These are phyloP conservation scores for Spodoptera picta DNA, from an alignment of 2,888 invertebrate species.

Conservation along the genomic window DNA sequence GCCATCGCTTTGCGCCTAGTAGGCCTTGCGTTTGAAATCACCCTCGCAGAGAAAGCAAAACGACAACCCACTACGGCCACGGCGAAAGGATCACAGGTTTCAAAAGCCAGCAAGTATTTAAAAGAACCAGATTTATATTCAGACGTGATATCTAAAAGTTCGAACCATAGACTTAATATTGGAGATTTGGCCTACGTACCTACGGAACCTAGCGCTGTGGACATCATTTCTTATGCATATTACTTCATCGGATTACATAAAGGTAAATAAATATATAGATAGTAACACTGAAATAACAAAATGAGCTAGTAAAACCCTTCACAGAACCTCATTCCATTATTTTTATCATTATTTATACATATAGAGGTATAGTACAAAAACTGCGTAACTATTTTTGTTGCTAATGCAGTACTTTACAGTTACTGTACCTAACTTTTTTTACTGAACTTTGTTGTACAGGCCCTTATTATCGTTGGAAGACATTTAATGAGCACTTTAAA, in stretches of 20 bases:
- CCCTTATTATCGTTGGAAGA: constrained; percentile 95
- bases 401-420: too few relatives aligned
- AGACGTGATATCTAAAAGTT: neutral
- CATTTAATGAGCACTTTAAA: constrained; percentile 91
- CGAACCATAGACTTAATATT: neutral
- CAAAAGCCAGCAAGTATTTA: neutral
- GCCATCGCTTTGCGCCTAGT: constrained; percentile 94
- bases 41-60: constrained; percentile 60
- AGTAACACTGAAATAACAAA: too few relatives aligned
- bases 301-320: too few relatives aligned
- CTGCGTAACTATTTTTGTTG: too few relatives aligned
- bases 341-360: too few relatives aligned
- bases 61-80: neutral
- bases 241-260: constrained; percentile 95
- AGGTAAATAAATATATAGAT: constrained; percentile 78
- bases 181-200: constrained; percentile 63
- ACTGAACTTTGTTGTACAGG: constrained; percentile 86
- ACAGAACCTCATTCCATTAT: too few relatives aligned
- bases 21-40: constrained; percentile 94
- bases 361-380: too few relatives aligned
- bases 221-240: constrained; percentile 93
- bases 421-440: constrained; percentile 7
- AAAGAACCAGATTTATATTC: neutral
- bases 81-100: too few relatives aligned
- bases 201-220: constrained; percentile 84